phyloP scores from a whole-genome alignment of 2,888 invertebrate genomes.

The Polylopha cassiicola region DNA sequence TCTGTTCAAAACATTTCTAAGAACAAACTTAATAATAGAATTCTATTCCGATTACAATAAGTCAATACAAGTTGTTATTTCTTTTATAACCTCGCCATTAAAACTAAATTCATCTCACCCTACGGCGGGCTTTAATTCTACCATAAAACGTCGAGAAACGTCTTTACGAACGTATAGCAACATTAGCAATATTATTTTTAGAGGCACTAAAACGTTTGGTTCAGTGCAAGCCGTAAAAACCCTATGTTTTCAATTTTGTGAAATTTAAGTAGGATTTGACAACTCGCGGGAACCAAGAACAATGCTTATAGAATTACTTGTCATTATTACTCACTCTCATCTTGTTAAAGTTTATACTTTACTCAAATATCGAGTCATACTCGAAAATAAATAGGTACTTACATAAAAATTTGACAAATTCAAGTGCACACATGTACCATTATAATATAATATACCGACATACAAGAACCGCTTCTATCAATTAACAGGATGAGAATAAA shows the following conservation, averaged over 20 bases:
- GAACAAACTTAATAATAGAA: no score
- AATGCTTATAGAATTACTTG: neutral
- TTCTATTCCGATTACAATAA: no score
- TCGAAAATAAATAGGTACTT: no score
- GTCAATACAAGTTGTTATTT: no score
- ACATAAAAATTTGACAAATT: no score
- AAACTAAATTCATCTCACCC: conserved; percentile 20
- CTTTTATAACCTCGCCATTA: conserved; percentile 11
- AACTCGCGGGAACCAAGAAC: conserved; percentile 3
- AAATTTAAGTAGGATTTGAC: conserved; percentile 13
- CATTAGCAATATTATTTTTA: conserved; percentile 24
- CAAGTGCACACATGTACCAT: no score
- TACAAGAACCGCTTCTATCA: no score
- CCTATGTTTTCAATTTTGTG: conserved; percentile 21
- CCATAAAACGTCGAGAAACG: conserved; percentile 18
- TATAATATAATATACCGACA: no score
- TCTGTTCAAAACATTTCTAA: no score
- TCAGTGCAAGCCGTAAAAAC: conserved; percentile 19
- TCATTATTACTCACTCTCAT: neutral
- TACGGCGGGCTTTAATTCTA: conserved; percentile 18
- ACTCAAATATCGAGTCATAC: no score
- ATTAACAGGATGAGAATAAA: no score
- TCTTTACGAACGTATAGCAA: conserved; percentile 20
- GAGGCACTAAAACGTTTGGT: conserved; percentile 18
- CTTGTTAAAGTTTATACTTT: no score